Conservation (phyloP, 2,888 invertebrate species). For the Pherbina coryleti region DNA sequence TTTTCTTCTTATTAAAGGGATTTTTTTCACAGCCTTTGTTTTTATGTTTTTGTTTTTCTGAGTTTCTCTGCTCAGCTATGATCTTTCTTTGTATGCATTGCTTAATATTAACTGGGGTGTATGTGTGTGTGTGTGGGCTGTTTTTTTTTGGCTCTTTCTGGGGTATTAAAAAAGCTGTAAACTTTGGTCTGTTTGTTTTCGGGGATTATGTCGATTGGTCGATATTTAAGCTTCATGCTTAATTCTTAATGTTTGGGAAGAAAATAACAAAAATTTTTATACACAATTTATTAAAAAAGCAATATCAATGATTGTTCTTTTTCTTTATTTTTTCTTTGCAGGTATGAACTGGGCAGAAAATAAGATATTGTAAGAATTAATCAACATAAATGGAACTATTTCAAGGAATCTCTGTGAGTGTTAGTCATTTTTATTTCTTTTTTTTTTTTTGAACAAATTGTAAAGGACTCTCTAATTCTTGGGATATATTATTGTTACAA, state of each 20-base stretch:
- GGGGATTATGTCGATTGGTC: slow-evolving; percentile 4
- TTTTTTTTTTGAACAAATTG: no score
- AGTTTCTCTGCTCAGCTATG: not conserved
- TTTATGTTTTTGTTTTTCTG: not conserved
- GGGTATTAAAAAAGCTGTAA: slow-evolving; percentile 8
- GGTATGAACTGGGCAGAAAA: not conserved
- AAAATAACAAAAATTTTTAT: not conserved
- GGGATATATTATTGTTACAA: no score
- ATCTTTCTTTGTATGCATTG: not conserved
- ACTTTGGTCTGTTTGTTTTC: not conserved
- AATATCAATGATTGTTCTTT: not conserved
- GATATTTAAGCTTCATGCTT: not conserved
- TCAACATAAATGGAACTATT: no score
- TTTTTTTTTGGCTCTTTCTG: not conserved
- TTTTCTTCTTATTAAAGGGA: not conserved
- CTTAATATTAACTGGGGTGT: not conserved
- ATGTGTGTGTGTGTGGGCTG: not conserved
- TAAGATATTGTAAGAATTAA: no score
- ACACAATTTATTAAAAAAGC: not conserved
- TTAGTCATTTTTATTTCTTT: no score
- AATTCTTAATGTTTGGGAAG: not conserved
- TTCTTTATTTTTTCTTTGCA: slow-evolving; percentile 6
- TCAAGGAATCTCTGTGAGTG: no score
- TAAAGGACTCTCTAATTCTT: no score
- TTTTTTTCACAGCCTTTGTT: not conserved